These are phyloP conservation scores for Drosophila truncata DNA, from an alignment of 1,140 invertebrate genomes.

Conservation along the genomic window DNA sequence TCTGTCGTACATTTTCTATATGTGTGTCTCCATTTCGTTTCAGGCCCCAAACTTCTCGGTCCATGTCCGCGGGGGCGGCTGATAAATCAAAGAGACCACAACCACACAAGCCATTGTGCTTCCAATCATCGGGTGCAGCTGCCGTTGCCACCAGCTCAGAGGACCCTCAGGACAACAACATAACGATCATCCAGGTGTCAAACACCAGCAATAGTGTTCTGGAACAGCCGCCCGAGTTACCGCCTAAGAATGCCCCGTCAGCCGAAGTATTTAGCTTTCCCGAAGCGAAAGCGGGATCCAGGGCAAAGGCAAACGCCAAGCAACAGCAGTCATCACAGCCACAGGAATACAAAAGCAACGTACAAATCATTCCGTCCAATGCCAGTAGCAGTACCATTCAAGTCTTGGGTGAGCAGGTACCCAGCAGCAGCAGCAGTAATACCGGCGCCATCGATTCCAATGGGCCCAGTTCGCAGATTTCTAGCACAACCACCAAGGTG, in stretches of 20 bases:
- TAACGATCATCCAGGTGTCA: constrained; percentile 84
- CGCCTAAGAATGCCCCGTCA: constrained; percentile 54
- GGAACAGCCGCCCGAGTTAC: constrained; percentile 60
- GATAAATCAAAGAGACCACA: constrained; percentile 56
- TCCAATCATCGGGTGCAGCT: constrained; percentile 24
- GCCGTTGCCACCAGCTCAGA: constrained; percentile 8
- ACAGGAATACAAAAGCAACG: constrained; percentile 83
- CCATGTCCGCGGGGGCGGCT: constrained; percentile 77
- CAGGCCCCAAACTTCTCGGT: constrained; percentile 81
- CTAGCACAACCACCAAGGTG: constrained; percentile 76
- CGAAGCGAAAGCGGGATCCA: constrained; percentile 48
- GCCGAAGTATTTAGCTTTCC: constrained; percentile 82
- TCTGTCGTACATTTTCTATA: too few species aligned
- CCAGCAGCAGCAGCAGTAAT: constrained; percentile 44
- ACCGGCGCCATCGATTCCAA: constrained; percentile 63
- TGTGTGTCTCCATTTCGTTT: neutral
- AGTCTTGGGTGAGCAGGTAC: constrained; percentile 57
- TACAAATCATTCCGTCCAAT: constrained; percentile 85
- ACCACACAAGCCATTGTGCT: constrained; percentile 32
- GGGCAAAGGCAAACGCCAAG: constrained; percentile 40
- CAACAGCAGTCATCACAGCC: constrained; percentile 35
- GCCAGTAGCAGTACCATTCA: constrained; percentile 70
- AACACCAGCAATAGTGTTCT: constrained; percentile 54
- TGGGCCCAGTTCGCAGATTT: constrained; percentile 19
- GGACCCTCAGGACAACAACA: constrained; percentile 73